Conservation (phyloP, 1,140 invertebrate species). For the Vollenhovia emeryi region DNA sequence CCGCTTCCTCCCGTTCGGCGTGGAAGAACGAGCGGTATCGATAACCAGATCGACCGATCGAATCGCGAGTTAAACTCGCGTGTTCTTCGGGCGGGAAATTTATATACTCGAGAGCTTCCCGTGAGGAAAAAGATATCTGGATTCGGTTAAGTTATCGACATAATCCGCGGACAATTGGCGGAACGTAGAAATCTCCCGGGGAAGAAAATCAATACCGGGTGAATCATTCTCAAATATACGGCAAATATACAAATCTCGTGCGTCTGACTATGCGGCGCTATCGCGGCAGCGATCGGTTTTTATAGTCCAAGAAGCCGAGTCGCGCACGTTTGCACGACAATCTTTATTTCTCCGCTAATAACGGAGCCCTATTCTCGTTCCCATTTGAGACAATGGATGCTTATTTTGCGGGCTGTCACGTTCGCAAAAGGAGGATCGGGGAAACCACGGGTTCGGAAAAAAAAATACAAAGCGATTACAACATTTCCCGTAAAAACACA, state of each 20-base stretch:
- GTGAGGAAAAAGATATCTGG: background rate
- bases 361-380: constrained; percentile 13
- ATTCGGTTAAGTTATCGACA: background rate
- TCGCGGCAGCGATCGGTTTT: constrained; percentile 24
- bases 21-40: background rate
- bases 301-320: background rate
- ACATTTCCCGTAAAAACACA: background rate
- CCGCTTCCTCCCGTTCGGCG: background rate
- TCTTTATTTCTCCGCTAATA: constrained; percentile 55
- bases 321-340: constrained; percentile 26
- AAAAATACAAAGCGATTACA: background rate
- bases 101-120: background rate
- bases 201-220: background rate
- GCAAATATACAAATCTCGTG: background rate
- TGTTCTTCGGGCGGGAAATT: background rate
- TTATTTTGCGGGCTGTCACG: background rate
- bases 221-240: background rate
- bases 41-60: background rate
- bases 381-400: constrained; percentile 43
- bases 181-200: background rate
- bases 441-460: background rate
- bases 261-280: background rate
- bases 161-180: background rate
- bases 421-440: constrained; percentile 3
- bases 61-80: background rate